Evolutionary conservation across 92 coral and sea anemone species (phyloP).

Genomic region (Isaurus tuberculatus): DNA sequence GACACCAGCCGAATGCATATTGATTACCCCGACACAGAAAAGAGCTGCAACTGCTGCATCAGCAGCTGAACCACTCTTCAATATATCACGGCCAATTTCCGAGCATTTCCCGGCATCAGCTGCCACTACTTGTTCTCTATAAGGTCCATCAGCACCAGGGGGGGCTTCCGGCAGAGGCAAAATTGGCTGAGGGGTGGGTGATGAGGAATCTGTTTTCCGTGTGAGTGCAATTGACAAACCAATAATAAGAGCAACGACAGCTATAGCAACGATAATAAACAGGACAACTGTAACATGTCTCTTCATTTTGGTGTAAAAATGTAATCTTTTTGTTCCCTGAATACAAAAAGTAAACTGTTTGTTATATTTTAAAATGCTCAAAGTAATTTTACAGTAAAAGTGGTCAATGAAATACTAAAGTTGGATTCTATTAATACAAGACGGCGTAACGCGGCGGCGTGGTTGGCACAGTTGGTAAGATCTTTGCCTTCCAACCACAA

Average conservation of each 20-base stretch:
- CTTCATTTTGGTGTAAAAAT: not conserved
- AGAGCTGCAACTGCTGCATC: slow-evolving; percentile 86
- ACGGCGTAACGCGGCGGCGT: too few relatives aligned
- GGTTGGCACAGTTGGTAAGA: too few relatives aligned
- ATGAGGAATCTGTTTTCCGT: slow-evolving; percentile 8
- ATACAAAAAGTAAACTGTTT: not conserved
- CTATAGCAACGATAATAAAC: not conserved
- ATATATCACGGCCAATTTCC: slow-evolving; percentile 81
- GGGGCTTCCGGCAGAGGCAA: slow-evolving; percentile 65
- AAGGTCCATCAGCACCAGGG: slow-evolving; percentile 80
- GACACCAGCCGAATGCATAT: slow-evolving; percentile 98
- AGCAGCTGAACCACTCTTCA: slow-evolving; percentile 83
- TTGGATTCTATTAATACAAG: too few relatives aligned
- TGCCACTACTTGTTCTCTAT: slow-evolving; percentile 68
- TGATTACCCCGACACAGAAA: slow-evolving; percentile 89
- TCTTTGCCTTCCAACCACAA: too few relatives aligned
- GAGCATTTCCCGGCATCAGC: slow-evolving; percentile 84
- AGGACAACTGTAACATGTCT: not conserved
- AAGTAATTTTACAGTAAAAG: too few relatives aligned
- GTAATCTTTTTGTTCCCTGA: not conserved
- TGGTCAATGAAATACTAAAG: too few relatives aligned
- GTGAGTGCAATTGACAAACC: slow-evolving; percentile 43
- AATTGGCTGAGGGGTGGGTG: slow-evolving; percentile 47
- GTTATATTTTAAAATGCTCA: not conserved
- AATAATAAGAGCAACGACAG: slow-evolving; percentile 36